Conservation (phyloP, 2,888 invertebrate genomes). For the Ecliptopera silaceata region DNA sequence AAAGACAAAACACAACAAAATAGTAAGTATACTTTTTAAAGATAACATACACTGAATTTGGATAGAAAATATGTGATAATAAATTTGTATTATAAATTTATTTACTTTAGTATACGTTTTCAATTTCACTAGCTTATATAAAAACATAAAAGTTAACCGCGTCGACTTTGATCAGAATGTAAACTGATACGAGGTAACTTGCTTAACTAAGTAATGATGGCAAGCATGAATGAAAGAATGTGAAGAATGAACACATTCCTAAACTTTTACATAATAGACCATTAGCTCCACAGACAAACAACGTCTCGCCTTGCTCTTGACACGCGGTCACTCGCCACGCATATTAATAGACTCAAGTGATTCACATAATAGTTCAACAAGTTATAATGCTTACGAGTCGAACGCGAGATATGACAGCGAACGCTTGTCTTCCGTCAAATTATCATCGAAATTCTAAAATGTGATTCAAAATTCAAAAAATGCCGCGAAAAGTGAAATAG, state of each 20-base stretch:
- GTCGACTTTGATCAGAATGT: background rate
- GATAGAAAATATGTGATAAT: too few relatives aligned
- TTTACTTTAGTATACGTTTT: too few relatives aligned
- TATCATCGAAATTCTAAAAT: constrained; percentile 38
- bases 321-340: constrained; percentile 78
- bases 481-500: constrained; percentile 30
- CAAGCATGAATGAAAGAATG: constrained; percentile 24
- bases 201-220: background rate
- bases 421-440: constrained; percentile 52
- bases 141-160: too few relatives aligned
- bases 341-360: constrained; percentile 79
- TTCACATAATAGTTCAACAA: constrained; percentile 70
- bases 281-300: constrained; percentile 53
- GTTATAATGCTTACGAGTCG: constrained; percentile 64
- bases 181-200: background rate
- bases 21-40: too few relatives aligned
- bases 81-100: too few relatives aligned
- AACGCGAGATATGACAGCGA: constrained; percentile 65
- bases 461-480: constrained; percentile 44
- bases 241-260: constrained; percentile 27
- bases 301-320: constrained; percentile 75
- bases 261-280: constrained; percentile 51
- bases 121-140: too few relatives aligned
- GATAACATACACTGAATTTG: too few relatives aligned
- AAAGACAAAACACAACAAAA: too few relatives aligned